A percentile compares a stretch with the other conserved stretches of the same genome.
phyloP scores from a whole-genome alignment of 1,140 invertebrate genomes.

The Holotrichia oblita region DNA sequence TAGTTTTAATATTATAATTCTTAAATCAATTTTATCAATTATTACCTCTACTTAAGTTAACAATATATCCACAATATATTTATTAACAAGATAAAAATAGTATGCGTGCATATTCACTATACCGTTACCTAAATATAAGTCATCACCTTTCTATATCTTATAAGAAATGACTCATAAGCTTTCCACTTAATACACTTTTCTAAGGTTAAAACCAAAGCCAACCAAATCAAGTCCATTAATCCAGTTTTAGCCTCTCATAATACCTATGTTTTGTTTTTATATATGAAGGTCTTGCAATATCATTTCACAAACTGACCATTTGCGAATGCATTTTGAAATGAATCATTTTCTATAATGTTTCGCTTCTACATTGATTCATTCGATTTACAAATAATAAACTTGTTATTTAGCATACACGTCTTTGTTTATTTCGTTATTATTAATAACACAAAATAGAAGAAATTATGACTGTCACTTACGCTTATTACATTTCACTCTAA shows the following conservation, averaged over 20 bases:
- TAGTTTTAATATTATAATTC: no score
- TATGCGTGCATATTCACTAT: background rate
- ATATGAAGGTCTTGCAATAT: background rate
- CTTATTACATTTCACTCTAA: no score
- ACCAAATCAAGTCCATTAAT: constrained; percentile 12
- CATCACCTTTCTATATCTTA: constrained; percentile 22
- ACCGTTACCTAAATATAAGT: constrained; percentile 24
- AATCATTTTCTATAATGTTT: constrained; percentile 26
- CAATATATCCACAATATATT: background rate
- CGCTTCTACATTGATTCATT: background rate
- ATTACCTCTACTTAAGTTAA: background rate
- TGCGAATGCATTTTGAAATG: background rate
- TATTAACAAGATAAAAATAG: background rate
- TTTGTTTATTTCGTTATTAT: no score
- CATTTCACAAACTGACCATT: background rate
- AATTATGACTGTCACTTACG: no score
- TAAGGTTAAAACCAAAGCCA: constrained; percentile 23
- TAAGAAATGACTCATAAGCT: constrained; percentile 14
- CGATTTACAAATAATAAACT: no score
- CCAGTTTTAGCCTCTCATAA: constrained; percentile 6
- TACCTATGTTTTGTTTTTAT: constrained; percentile 6
- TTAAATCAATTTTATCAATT: no score
- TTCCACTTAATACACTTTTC: background rate
- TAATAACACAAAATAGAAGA: no score
- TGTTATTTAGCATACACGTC: no score